Percentiles rank a stretch among this genome's conserved stretches.
Evolutionary conservation across 2,113 vertebrate genomes (phyloP).

Genomic region (Crotalus helleri): DNA sequence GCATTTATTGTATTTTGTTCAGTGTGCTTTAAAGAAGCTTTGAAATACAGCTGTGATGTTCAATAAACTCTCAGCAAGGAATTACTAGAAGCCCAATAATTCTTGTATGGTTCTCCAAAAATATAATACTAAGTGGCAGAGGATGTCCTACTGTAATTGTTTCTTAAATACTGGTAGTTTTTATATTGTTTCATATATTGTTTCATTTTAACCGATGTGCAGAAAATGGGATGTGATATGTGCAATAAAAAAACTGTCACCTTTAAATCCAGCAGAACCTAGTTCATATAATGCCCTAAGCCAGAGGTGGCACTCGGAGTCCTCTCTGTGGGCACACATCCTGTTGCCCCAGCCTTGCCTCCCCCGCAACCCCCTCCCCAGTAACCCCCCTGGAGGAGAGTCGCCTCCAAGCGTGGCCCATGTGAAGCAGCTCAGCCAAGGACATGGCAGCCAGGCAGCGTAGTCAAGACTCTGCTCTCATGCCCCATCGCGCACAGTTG

Average conservation of each 20-base stretch:
- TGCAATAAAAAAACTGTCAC: not conserved
- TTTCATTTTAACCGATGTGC: not conserved
- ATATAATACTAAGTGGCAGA: not conserved
- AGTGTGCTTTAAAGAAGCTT: not conserved
- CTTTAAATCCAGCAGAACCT: not conserved
- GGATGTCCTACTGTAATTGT: not conserved
- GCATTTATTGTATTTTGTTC: not conserved
- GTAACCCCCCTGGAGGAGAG: no score
- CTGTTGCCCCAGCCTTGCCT: no score
- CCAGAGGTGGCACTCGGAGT: no score
- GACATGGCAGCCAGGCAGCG: no score
- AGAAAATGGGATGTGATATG: not conserved
- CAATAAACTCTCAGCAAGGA: not conserved
- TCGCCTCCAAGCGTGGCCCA: no score
- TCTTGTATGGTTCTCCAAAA: not conserved
- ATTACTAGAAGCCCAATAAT: not conserved
- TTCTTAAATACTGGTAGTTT: not conserved
- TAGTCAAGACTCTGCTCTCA: no score
- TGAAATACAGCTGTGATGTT: not conserved
- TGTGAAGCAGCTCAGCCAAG: no score
- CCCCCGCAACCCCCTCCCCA: no score
- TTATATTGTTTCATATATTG: not conserved
- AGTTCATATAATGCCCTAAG: not conserved
- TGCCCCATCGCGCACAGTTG: no score
- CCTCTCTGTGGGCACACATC: no score